Evolutionary conservation across 1,140 invertebrate genomes (phyloP).

Genomic region (Ylistrum balloti): DNA sequence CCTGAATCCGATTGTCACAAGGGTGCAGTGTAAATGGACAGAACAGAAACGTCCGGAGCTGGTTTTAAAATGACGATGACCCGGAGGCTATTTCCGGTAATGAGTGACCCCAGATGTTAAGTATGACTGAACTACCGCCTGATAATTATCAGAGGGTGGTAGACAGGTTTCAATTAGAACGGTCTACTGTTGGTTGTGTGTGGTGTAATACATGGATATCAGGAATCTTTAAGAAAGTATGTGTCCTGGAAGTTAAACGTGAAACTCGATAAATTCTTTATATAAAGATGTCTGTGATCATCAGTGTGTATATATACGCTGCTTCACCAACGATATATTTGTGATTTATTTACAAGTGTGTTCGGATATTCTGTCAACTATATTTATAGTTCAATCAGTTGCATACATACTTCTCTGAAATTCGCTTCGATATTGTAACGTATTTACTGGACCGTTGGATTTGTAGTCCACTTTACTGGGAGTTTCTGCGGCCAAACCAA

Average conservation of each 20-base stretch:
- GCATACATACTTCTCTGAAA: neutral
- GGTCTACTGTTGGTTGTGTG: neutral
- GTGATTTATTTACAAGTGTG: neutral
- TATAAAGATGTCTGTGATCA: neutral
- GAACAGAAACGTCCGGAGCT: neutral
- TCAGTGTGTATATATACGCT: neutral
- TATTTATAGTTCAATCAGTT: neutral
- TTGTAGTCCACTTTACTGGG: too few species aligned
- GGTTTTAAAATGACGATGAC: neutral
- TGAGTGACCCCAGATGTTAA: conserved; percentile 18
- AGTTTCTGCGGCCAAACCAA: neutral
- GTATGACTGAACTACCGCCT: neutral
- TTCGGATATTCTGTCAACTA: too few species aligned
- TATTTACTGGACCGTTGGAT: neutral
- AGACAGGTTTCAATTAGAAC: neutral
- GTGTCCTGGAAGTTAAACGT: neutral
- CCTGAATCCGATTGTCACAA: conserved; percentile 32
- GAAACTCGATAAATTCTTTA: neutral
- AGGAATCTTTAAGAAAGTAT: neutral
- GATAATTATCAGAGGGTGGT: neutral
- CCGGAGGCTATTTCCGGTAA: neutral
- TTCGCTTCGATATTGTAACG: neutral
- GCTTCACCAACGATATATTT: neutral
- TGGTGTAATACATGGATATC: neutral
- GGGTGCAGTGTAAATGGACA: neutral